These are phyloP conservation scores for Antechinus stuartii DNA, from an alignment of 2,113 vertebrate genomes.

Conservation along the genomic window DNA sequence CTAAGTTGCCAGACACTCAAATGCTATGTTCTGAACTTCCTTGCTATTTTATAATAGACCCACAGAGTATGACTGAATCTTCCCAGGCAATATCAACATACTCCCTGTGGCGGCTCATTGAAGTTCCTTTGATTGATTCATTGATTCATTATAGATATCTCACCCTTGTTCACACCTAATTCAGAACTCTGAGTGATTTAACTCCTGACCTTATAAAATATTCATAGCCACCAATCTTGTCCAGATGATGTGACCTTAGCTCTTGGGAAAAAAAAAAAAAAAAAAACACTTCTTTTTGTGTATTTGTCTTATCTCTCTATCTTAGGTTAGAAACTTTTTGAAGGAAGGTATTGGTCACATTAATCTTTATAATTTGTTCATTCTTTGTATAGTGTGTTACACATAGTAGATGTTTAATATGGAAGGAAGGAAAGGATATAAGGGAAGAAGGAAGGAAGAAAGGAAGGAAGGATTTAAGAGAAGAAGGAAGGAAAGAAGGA, in stretches of 20 bases:
- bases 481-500: not conserved
- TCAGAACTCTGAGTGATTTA: not conserved
- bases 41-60: not conserved
- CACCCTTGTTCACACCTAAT: not conserved
- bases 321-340: not conserved
- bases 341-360: not conserved
- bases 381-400: not conserved
- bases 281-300: not conserved
- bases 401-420: not conserved
- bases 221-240: not conserved
- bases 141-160: not conserved
- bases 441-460: not conserved
- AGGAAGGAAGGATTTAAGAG: not conserved
- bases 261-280: not conserved
- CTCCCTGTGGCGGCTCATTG: not conserved
- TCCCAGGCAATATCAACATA: not conserved
- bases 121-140: not conserved
- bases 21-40: not conserved
- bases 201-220: not conserved
- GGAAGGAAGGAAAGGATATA: not conserved
- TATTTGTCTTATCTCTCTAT: not conserved
- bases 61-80: not conserved
- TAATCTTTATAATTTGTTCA: not conserved
- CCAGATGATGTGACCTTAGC: not conserved
- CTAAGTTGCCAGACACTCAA: not conserved